phyloP scores from a whole-genome alignment of 2,797 vertebrate species.

The Columba guinea region DNA sequence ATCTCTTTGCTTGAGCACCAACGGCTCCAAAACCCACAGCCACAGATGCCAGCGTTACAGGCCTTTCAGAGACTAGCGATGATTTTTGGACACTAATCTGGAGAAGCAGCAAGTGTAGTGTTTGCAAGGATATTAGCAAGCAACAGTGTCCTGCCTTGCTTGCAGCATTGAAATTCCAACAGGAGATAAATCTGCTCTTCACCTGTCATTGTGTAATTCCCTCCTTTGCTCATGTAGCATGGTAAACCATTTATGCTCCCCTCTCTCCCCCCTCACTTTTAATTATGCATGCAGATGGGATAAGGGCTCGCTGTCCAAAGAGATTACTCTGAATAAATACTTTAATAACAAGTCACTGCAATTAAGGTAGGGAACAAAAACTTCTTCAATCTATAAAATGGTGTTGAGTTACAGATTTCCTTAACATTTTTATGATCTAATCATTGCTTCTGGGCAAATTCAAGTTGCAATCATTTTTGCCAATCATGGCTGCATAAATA shows the following conservation, averaged over 20 bases:
- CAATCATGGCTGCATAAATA: slow-evolving; percentile 75
- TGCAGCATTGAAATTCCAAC: slow-evolving; percentile 66
- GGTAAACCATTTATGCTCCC: slow-evolving; percentile 58
- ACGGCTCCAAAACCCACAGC: slow-evolving; percentile 19
- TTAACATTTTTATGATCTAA: slow-evolving; percentile 76
- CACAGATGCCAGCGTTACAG: slow-evolving; percentile 40
- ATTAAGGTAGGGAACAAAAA: slow-evolving; percentile 69
- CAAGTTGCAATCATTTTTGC: slow-evolving; percentile 74
- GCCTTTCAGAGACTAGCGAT: slow-evolving; percentile 30
- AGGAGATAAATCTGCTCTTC: slow-evolving; percentile 64
- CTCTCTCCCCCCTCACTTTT: slow-evolving; percentile 57
- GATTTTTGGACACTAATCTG: slow-evolving; percentile 59
- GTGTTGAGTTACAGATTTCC: slow-evolving; percentile 72
- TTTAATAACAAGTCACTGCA: slow-evolving; percentile 70
- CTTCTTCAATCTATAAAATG: slow-evolving; percentile 73
- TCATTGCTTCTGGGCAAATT: slow-evolving; percentile 75
- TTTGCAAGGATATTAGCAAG: slow-evolving; percentile 67
- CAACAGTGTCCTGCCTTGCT: slow-evolving; percentile 62
- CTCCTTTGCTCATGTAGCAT: slow-evolving; percentile 60
- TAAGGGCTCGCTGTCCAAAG: slow-evolving; percentile 70
- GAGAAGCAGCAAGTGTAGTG: slow-evolving; percentile 48
- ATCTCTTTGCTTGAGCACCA: background rate
- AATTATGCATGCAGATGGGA: slow-evolving; percentile 70
- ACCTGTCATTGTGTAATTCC: slow-evolving; percentile 67
- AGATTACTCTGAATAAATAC: slow-evolving; percentile 73